Base-by-base conservation (phyloP, 2,113 vertebrate genomes). In the Eulacestoma nigropectus region DNA sequence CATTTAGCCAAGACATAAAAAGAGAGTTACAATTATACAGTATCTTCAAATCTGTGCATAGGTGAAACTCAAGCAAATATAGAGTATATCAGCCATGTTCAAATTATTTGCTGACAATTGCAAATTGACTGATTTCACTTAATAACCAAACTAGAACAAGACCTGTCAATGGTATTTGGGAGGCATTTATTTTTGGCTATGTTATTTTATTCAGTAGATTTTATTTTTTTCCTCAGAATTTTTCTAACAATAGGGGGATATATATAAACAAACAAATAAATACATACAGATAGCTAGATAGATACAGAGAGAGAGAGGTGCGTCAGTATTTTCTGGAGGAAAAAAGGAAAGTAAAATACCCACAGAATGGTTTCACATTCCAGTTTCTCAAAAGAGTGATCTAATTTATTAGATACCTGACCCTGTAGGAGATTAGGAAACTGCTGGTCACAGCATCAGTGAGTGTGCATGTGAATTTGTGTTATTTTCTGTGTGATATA, bases 31-130 rank as follows among this genome's bases (percentile, higher is more conserved):
- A 30, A 5, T 22, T n/a, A 10, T 33, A 52, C 2, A 75, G 9
- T 12, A 18, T 44, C 16, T 30, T 83, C 25, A 53, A 22, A 72
- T 11, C 8, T 21, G 1, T 62, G 5, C n/a, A 53, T 1, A 35
- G 16, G 9, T 49, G 11, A 75, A 82, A 53, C 13, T 1, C 17
- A 78, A 37, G 11, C 2, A 90, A 84, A 41, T n/a, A 49, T 0
- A 11, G 2, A 19, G 1, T 32, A 37, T 1, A 0, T 12, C 26
- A 4, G 13, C 11, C 9, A 27, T 9, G 8, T 13, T 73, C 32
- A 73, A 70, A 64, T 15, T 46, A 37, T 37, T 59, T 68, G 2
- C 10, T 56, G 23, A 13, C 8, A 60, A 8, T 15, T 73, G 7
- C 3, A 60, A 41, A 68, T 49, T 41, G 25, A 10, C 15, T 41